Evolutionary conservation across 1,140 invertebrate species (phyloP), one percentile per base, ranked within the genome.

Genomic region (Tetramorium parvispinum): DNA sequence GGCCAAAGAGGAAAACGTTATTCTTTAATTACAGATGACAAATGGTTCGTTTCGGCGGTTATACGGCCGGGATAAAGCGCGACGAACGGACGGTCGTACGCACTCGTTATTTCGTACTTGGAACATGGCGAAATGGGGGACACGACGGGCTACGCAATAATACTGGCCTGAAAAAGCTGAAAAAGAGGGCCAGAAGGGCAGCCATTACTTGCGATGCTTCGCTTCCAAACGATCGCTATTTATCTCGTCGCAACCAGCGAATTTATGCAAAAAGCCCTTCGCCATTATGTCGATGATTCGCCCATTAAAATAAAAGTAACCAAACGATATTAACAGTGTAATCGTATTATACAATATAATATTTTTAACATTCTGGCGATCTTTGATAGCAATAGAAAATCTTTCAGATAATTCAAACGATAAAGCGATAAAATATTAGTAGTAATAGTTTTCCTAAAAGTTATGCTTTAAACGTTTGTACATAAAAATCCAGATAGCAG

Each of bases 151-250:
- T 32, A 65, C 32, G 85, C 88, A 89, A 90, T 90, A 90, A 90
- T 85, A 86, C 85, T 83, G 88, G 78, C 88, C 85, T 90, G 89
- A 86, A 89, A 90, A 90, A 90, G 89, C 85, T 90, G 79, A 89
- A 90, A 90, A 90, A 90, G 89, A 90, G 88, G 88, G 89, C 87
- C 89, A 91, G 75, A 90, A 90, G 85, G 88, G 81, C 87, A 90
- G 81, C 79, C 85, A 89, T 91, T 91, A 91, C 87, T 91, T 91
- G 85, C 90, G 79, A 89, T 85, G 85, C 81, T 88, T 82, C 87
- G 85, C 79, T 70, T 82, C 87, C 76, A 85, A 91, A 91, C 87
- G 86, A 89, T 91, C 85, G 88, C 86, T 86, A 91, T 91, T 91
- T 91, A 90, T 91, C 90, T 91, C 81, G 53, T 81, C 88, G 88